Percentiles rank a stretch among this genome's conserved stretches.
Conservation (phyloP, 2,888 invertebrate genomes). For the Platycnemis pennipes region DNA sequence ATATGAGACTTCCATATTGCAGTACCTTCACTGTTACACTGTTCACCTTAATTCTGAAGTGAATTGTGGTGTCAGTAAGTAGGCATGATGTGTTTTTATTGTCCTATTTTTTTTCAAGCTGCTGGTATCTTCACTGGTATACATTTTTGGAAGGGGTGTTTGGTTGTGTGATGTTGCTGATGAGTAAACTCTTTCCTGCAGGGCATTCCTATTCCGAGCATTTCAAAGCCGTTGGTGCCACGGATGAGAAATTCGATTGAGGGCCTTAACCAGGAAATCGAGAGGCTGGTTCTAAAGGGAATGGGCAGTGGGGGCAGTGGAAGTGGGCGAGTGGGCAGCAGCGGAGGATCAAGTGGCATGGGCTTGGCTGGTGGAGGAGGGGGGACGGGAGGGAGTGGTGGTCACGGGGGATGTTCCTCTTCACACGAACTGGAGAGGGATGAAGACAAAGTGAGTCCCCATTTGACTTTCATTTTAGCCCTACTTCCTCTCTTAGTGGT, state of each 20-base stretch:
- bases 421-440: slow-evolving; percentile 62
- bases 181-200: slow-evolving; percentile 75
- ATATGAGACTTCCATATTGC: too few species aligned
- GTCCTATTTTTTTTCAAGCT: too few species aligned
- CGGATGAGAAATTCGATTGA: slow-evolving; percentile 92
- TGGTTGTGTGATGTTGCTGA: too few species aligned
- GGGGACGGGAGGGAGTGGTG: background rate
- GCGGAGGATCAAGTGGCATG: slow-evolving; percentile 81
- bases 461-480: too few species aligned
- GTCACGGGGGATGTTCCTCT: slow-evolving; percentile 35
- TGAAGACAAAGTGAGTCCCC: slow-evolving; percentile 54
- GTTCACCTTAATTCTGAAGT: too few species aligned
- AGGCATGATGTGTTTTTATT: too few species aligned
- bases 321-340: slow-evolving; percentile 80
- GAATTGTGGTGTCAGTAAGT: too few species aligned
- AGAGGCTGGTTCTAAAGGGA: slow-evolving; percentile 86
- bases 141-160: too few species aligned
- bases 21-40: too few species aligned
- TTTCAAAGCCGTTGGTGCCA: slow-evolving; percentile 83
- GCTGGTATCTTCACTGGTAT: too few species aligned
- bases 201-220: slow-evolving; percentile 81
- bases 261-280: slow-evolving; percentile 93
- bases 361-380: slow-evolving; percentile 41
- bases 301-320: slow-evolving; percentile 77
- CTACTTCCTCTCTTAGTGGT: too few species aligned